These are phyloP conservation scores for Triplophysa siluroides DNA, from an alignment of 2,113 vertebrate species.

Conservation along the genomic window DNA sequence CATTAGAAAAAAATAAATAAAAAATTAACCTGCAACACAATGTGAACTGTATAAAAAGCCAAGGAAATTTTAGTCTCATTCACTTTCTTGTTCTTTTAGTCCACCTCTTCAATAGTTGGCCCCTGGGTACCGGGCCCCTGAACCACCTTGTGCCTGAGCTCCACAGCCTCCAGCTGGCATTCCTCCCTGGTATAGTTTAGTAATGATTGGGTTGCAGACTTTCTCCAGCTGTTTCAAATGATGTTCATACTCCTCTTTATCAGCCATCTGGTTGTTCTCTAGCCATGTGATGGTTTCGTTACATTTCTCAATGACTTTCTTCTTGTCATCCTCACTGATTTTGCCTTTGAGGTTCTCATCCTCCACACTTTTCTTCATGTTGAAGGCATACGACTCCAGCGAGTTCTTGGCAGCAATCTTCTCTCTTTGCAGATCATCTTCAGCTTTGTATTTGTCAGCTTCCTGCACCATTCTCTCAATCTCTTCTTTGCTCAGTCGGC, in stretches of 20 bases:
- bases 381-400: constrained; percentile 34
- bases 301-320: constrained; percentile 24
- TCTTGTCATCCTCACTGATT: constrained; percentile 34
- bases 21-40: neutral
- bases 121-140: constrained; percentile 24
- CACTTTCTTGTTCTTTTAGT: constrained; percentile 2
- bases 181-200: constrained; percentile 37
- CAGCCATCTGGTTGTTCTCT: constrained; percentile 35
- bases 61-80: neutral
- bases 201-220: constrained; percentile 28
- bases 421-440: constrained; percentile 31
- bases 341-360: constrained; percentile 35
- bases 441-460: constrained; percentile 26
- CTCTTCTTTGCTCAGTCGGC: constrained; percentile 39
- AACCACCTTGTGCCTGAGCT: neutral
- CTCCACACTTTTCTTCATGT: constrained; percentile 38
- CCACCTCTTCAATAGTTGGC: constrained; percentile 38
- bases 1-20: too few relatives aligned
- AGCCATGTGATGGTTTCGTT: constrained; percentile 9
- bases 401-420: constrained; percentile 28
- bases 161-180: constrained; percentile 38
- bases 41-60: neutral
- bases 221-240: constrained; percentile 33
- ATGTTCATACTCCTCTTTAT: constrained; percentile 36
- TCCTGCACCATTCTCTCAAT: constrained; percentile 41